A percentile compares a stretch with the other conserved stretches of the same genome.
Conservation (phyloP, 2,888 invertebrate species). For the Dicranocentrus wangi region DNA sequence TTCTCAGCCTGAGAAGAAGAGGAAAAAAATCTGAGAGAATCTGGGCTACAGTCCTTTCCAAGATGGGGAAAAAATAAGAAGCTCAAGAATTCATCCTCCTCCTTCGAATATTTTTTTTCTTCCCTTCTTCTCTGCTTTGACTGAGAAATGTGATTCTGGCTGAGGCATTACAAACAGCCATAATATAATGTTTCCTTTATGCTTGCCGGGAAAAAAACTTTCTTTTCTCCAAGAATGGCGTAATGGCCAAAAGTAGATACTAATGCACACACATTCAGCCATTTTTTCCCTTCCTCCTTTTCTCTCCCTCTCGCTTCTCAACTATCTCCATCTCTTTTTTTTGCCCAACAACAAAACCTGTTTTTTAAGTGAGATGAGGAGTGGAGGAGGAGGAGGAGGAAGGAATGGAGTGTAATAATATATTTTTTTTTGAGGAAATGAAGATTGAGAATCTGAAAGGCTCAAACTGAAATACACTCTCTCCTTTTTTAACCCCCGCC, state of each 20-base stretch:
- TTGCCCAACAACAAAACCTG: slow-evolving; percentile 1
- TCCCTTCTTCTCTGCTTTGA: slow-evolving; percentile 37
- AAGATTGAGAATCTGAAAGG: slow-evolving; percentile 66
- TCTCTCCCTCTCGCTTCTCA: no score
- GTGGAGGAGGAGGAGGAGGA: background rate
- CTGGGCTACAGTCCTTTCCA: slow-evolving; percentile 2
- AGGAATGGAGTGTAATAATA: slow-evolving; percentile 35
- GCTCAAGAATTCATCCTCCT: no score
- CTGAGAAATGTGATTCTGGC: slow-evolving; percentile 49
- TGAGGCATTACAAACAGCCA: slow-evolving; percentile 21
- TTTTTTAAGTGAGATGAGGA: slow-evolving; percentile 5
- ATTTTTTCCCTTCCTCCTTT: no score
- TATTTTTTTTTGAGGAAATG: slow-evolving; percentile 64
- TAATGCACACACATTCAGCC: slow-evolving; percentile 18
- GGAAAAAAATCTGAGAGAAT: background rate
- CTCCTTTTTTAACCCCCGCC: slow-evolving; percentile 18
- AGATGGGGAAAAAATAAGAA: slow-evolving; percentile 36
- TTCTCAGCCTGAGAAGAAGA: background rate
- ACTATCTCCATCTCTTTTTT: no score
- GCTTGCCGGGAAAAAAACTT: slow-evolving; percentile 35
- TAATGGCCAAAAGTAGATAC: slow-evolving; percentile 7
- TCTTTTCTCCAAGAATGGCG: background rate
- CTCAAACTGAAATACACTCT: slow-evolving; percentile 55
- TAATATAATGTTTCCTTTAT: slow-evolving; percentile 45
- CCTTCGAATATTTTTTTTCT: no score